A percentile compares a stretch with the other conserved stretches of the same genome.
Evolutionary conservation across 2,113 vertebrate genomes (phyloP).

Genomic region (Mirza zaza): DNA sequence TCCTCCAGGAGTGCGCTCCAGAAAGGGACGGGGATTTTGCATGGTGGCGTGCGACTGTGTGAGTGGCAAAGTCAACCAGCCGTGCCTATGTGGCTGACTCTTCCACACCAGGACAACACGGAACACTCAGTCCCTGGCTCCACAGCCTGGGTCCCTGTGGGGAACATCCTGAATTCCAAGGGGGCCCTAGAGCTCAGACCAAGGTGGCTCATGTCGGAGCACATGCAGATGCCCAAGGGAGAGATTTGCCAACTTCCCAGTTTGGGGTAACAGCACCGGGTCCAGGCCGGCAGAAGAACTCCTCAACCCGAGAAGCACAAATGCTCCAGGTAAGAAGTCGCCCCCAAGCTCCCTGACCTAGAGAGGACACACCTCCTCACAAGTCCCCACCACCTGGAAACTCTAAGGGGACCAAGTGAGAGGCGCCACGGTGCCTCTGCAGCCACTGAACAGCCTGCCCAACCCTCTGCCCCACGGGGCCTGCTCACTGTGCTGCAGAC

Average conservation of each 20-base stretch:
- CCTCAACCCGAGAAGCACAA: neutral
- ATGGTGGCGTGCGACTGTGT: fast-evolving
- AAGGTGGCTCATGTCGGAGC: neutral
- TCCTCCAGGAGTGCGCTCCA: neutral
- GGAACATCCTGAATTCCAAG: neutral
- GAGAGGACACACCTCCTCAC: neutral
- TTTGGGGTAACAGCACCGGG: neutral
- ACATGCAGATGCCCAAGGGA: neutral
- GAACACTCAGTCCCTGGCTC: neutral
- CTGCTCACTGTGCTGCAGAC: neutral
- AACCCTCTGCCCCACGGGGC: neutral
- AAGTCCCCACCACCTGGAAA: neutral
- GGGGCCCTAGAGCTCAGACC: neutral
- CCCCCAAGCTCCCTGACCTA: neutral
- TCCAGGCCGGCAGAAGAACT: neutral
- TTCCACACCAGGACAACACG: neutral
- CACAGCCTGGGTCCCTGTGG: neutral
- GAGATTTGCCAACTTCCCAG: neutral
- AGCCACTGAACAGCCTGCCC: too few relatives aligned
- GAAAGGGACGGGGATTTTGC: neutral
- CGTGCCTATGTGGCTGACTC: neutral
- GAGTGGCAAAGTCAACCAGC: neutral
- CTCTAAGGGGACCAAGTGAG: neutral
- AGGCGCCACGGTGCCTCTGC: neutral
- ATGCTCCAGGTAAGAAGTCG: neutral